A percentile compares a stretch with the other conserved stretches of the same genome.
Evolutionary conservation across 2,888 invertebrate genomes (phyloP).

Genomic region (Idaea dimidiata): DNA sequence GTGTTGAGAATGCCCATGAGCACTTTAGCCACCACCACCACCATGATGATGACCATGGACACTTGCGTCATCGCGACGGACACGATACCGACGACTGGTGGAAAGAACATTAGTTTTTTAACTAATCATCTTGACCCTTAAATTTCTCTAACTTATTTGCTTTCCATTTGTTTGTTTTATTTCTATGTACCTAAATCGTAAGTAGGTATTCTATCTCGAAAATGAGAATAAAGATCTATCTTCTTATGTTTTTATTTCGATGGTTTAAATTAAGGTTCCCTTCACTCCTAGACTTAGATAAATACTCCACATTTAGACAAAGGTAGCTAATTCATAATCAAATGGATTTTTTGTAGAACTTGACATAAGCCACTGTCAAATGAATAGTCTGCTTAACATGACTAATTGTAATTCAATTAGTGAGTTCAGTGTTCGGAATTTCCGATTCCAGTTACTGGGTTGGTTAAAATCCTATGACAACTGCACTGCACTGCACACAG

Average conservation of each 20-base stretch:
- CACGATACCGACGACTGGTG: slow-evolving; percentile 10
- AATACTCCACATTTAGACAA: too few relatives aligned
- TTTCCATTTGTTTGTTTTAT: background rate
- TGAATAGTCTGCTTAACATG: too few relatives aligned
- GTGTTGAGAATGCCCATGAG: slow-evolving; percentile 1
- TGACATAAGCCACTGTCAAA: too few relatives aligned
- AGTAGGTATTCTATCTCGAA: background rate
- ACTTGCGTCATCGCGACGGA: slow-evolving; percentile 2
- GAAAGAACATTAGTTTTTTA: background rate
- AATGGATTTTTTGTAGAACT: too few relatives aligned
- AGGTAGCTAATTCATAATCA: too few relatives aligned
- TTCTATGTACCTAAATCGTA: background rate
- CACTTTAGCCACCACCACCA: background rate
- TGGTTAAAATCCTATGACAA: too few relatives aligned
- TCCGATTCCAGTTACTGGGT: too few relatives aligned
- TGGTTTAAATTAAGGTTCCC: background rate
- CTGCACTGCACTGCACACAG: too few relatives aligned
- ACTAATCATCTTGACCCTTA: background rate
- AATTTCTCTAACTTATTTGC: background rate
- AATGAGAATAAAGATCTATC: background rate
- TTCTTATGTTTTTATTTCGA: background rate
- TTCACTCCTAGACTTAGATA: too few relatives aligned
- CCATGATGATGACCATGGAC: slow-evolving; percentile 1
- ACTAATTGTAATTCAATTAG: too few relatives aligned
- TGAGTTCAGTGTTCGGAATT: too few relatives aligned